Base-by-base conservation (phyloP, 2,888 invertebrate genomes). In the Platycheirus rosarum region DNA sequence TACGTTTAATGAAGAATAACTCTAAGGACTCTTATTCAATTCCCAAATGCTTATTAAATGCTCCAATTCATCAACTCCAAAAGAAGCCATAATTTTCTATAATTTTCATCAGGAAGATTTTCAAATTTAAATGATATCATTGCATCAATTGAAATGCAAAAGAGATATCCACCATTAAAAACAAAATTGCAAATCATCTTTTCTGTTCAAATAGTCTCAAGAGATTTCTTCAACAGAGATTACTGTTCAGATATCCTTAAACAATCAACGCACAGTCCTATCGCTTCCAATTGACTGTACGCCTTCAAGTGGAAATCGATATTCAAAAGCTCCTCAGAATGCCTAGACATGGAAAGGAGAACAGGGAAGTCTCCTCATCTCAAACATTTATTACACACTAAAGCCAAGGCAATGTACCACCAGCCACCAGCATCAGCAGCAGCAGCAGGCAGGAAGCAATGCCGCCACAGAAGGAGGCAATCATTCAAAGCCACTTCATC, bases 241-340 rank as follows among this genome's bases (percentile, higher is more conserved):
- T 62, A 82, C 42, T 53, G 29, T 11, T 18, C 14, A 51, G 49
- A 68, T 71, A 76, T 66, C 71, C 66, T 82, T 68, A 66, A 76
- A 76, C 76, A 76, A 76, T 71, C 76, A 82, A 71, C 70, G 80
- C 35, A 51, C 29, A 53, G 62, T 51, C 53, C 37, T 29, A 35
- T 57, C 48, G 40, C 48, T 9, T 48, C 51, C 65, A 29, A 16
- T 14, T 35, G 42, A 49, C 14, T 65, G 44, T 18, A n/a, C 32
- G 18, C 73, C n/a, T n/a, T 62, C 68, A 62, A 70, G 57, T 69
- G 69, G 69, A 60, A 70, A 76, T 82, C 80, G 76, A 82, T 82
- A 66, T 76, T 53, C 35, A 53, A 76, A 53, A 62, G 57, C 70
- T 55, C 37, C 6, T 37, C 53, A 20, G 18, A 82, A 57, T 68